Conservation (phyloP, 2,888 invertebrate genomes). For the Nudaria mundana region DNA sequence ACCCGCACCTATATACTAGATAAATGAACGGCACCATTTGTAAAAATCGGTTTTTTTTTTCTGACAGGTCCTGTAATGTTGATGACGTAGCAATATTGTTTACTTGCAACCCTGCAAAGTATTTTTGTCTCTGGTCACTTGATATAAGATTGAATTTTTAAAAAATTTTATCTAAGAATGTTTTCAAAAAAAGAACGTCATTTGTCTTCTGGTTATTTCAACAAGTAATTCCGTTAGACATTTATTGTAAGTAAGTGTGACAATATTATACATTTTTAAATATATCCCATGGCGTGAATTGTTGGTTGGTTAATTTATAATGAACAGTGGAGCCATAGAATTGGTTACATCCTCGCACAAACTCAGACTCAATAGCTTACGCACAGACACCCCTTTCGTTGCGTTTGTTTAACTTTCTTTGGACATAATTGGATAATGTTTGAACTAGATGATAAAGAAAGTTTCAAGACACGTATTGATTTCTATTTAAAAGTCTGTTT, state of each 20-base stretch:
- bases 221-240: constrained; percentile 34
- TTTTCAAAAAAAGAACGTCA: constrained; percentile 18
- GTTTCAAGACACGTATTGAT: too few relatives aligned
- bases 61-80: constrained; percentile 18
- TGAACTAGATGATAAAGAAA: too few relatives aligned
- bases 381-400: too few relatives aligned
- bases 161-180: background rate
- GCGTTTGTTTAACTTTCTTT: too few relatives aligned
- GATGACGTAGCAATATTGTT: constrained; percentile 45
- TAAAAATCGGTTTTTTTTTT: constrained; percentile 59
- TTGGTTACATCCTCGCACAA: too few relatives aligned
- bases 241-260: constrained; percentile 31
- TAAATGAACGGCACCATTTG: constrained; percentile 72
- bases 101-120: background rate
- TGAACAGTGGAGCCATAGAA: background rate
- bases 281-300: constrained; percentile 2
- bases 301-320: constrained; percentile 7
- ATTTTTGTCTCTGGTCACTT: constrained; percentile 4
- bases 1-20: constrained; percentile 67
- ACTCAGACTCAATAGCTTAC: too few relatives aligned
- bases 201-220: constrained; percentile 43
- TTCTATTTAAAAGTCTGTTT: too few relatives aligned
- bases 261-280: constrained; percentile 23
- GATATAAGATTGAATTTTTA: background rate
- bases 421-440: too few relatives aligned